phyloP scores from a whole-genome alignment of 2,113 vertebrate species.

The Pteronura brasiliensis region DNA sequence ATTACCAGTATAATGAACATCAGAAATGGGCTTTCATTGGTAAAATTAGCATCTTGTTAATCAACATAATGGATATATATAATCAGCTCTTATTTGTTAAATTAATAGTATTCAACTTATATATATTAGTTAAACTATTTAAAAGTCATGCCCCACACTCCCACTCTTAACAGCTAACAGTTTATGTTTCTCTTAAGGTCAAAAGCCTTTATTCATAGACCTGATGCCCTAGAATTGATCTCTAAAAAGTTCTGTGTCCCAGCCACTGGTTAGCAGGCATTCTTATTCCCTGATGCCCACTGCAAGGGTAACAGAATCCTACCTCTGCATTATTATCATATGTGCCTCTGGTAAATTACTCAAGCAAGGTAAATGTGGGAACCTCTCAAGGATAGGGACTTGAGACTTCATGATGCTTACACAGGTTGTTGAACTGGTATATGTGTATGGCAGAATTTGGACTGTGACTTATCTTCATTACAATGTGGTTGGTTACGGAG shows the following conservation, averaged over 20 bases:
- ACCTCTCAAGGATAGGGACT: neutral
- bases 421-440: neutral
- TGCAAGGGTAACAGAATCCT: neutral
- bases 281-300: neutral
- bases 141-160: neutral
- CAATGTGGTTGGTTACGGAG: neutral
- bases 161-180: neutral
- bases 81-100: neutral
- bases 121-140: neutral
- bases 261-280: neutral
- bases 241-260: neutral
- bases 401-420: neutral
- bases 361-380: neutral
- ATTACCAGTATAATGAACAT: neutral
- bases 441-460: neutral
- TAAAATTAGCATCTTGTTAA: neutral
- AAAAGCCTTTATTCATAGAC: neutral
- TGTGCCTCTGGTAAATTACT: neutral
- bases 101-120: neutral
- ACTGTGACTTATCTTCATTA: neutral
- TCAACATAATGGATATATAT: neutral
- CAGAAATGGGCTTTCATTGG: neutral
- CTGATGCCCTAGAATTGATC: neutral
- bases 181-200: neutral
- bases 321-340: neutral